Evolutionary conservation across 2,797 vertebrate genomes (phyloP).

Genomic region (Cirrhinus molitorella): DNA sequence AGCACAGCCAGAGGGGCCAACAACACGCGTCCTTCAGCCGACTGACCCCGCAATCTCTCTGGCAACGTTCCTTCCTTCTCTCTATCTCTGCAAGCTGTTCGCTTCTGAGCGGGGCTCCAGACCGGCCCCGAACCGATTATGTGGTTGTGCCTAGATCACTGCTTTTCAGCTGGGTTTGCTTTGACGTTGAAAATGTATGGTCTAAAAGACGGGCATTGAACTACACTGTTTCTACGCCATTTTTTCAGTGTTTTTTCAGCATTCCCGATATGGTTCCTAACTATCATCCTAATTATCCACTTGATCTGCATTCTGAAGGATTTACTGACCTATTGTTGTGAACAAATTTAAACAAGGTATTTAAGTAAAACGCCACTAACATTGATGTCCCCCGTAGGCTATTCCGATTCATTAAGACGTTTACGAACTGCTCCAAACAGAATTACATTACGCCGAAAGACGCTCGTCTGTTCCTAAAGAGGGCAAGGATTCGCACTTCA

Average conservation of each 20-base stretch:
- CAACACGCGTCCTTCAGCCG: slow-evolving; percentile 62
- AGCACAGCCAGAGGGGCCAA: slow-evolving; percentile 34
- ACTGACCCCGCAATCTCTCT: slow-evolving; percentile 45
- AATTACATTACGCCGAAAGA: slow-evolving; percentile 71
- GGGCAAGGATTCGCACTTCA: slow-evolving; percentile 77
- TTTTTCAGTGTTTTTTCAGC: not conserved
- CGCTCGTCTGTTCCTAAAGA: slow-evolving; percentile 74
- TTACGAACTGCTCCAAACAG: slow-evolving; percentile 68
- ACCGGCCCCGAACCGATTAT: not conserved
- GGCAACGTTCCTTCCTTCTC: not conserved
- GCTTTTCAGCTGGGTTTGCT: not conserved
- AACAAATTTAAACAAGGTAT: not conserved
- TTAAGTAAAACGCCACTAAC: slow-evolving; percentile 75
- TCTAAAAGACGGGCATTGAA: not conserved
- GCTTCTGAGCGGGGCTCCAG: not conserved
- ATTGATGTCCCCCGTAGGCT: not conserved
- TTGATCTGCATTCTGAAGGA: not conserved
- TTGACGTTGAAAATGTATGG: not conserved
- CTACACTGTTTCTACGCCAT: too few relatives aligned
- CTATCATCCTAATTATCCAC: not conserved
- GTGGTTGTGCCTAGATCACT: not conserved
- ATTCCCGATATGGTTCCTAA: not conserved
- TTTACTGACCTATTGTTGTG: not conserved
- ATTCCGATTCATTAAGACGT: slow-evolving; percentile 24
- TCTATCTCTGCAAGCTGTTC: slow-evolving; percentile 33